A percentile compares a stretch with the other conserved stretches of the same genome.
phyloP scores from a whole-genome alignment of 2,113 vertebrate species.

The Deroptyus accipitrinus region DNA sequence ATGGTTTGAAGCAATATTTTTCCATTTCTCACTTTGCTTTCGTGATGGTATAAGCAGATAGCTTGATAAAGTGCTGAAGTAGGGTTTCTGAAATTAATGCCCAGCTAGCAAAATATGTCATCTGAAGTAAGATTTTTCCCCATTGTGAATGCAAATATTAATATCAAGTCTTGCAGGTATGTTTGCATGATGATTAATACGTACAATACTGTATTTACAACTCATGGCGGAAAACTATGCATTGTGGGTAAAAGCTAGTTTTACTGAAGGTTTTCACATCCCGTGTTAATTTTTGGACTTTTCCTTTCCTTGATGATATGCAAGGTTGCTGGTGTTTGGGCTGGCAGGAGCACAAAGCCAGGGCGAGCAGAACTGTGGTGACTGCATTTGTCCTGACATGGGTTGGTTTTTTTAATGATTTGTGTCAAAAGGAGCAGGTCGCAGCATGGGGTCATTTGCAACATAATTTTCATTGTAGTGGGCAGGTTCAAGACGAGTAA shows the following conservation, averaged over 20 bases:
- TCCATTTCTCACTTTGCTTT: not conserved
- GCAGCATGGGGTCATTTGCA: rapidly evolving
- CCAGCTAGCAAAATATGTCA: not conserved
- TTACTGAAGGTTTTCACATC: not conserved
- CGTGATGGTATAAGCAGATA: not conserved
- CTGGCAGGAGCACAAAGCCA: rapidly evolving
- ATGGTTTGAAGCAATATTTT: not conserved
- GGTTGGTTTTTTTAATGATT: not conserved
- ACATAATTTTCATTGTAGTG: rapidly evolving
- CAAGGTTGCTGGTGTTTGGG: rapidly evolving
- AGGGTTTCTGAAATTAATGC: not conserved
- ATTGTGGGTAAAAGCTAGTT: not conserved
- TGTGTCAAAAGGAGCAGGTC: too few relatives aligned
- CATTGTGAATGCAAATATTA: rapidly evolving
- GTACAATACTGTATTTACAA: not conserved
- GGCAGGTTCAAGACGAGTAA: rapidly evolving
- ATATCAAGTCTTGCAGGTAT: not conserved
- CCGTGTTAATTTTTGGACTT: not conserved
- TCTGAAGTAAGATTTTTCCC: not conserved
- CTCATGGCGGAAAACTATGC: not conserved
- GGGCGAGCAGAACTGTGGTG: rapidly evolving
- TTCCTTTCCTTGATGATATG: not conserved
- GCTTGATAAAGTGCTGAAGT: not conserved
- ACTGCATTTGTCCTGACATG: rapidly evolving
- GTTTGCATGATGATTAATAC: not conserved